Conservation (phyloP, 2,888 invertebrate genomes). For the Lysandra bellargus region DNA sequence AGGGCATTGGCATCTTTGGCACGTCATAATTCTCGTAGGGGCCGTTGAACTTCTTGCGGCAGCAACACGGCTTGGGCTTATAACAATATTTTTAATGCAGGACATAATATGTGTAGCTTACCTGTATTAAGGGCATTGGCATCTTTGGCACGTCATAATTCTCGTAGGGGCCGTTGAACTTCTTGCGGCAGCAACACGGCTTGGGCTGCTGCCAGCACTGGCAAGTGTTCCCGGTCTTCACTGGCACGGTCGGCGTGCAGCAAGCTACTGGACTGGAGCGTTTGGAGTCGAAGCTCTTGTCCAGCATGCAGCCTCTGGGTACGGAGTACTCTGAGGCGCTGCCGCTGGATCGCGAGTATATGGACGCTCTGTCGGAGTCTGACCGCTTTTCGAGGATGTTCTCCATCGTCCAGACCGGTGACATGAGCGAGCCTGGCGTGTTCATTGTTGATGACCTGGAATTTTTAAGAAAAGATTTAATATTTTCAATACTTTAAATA, state of each 20-base stretch:
- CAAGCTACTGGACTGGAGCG: conserved; percentile 66
- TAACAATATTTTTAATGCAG: too few species aligned
- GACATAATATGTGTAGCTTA: conserved; percentile 34
- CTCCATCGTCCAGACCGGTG: conserved; percentile 82
- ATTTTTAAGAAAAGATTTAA: conserved; percentile 34
- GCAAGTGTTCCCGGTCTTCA: conserved; percentile 66
- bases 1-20: conserved; percentile 84
- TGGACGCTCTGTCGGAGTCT: conserved; percentile 82
- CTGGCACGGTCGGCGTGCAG: conserved; percentile 82
- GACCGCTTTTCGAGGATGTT: conserved; percentile 72
- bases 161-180: conserved; percentile 83
- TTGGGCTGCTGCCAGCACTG: conserved; percentile 68
- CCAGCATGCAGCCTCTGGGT: conserved; percentile 69
- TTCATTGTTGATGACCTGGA: conserved; percentile 81
- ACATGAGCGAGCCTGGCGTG: conserved; percentile 74
- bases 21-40: conserved; percentile 91
- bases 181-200: conserved; percentile 67
- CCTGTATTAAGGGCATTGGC: conserved; percentile 79
- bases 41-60: conserved; percentile 74
- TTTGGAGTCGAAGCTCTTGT: conserved; percentile 77
- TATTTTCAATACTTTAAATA: too few species aligned
- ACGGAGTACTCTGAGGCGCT: conserved; percentile 84
- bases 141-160: conserved; percentile 91
- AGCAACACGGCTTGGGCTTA: conserved; percentile 59
- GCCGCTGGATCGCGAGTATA: conserved; percentile 84